Evolutionary conservation across 2,888 invertebrate genomes (phyloP), one percentile per base, ranked within the genome.

Genomic region (Trimorus sp.): DNA sequence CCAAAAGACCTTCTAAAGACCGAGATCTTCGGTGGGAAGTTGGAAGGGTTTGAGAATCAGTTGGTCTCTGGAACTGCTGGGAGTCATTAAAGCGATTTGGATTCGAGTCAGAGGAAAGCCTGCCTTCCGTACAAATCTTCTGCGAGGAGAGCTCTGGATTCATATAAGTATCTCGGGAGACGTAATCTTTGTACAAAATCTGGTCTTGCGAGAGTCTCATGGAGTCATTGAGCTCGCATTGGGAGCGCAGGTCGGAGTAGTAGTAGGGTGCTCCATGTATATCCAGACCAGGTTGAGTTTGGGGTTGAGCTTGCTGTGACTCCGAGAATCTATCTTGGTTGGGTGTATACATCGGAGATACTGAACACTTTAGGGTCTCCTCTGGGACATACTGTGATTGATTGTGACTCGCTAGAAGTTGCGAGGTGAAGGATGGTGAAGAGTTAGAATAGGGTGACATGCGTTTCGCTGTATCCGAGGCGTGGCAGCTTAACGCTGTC

Each of bases 241-340:
- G 70, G 0, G 87, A 85, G 42, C 88, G 95, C 63, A 95, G 93
- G 90, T 97, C 97, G 0, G 97, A 97, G 90, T 97, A 97, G 88
- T 97, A 97, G 88, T 97, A 97, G 0, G 97, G 97, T 42, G 96
- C 96, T 1, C 92, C 91, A 71, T 95, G 94, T 82, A 95, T 94
- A 84, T 95, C 95, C 15, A 93, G 93, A 63, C 37, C 86, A 12
- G 86, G 84, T 1, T 81, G 84, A 2, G 80, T 4, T 4, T 26
- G 26, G 26, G 26, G 26, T 26, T 26, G 26, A 26, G 26, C 26
- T 26, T 26, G 26, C 40, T 40, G 40, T 7, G 40, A 40, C 7
- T 40, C 11, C 7, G 40, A 26, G 26, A 26, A 26, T 26, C 26
- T 26, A 26, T 26, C 26, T 26, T 26, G 26, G 26, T 26, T 26